These are phyloP conservation scores for Aphrocallistes beatrix DNA, from an alignment of 37 sponge, comb jelly and placozoan species.

Conservation along the genomic window DNA sequence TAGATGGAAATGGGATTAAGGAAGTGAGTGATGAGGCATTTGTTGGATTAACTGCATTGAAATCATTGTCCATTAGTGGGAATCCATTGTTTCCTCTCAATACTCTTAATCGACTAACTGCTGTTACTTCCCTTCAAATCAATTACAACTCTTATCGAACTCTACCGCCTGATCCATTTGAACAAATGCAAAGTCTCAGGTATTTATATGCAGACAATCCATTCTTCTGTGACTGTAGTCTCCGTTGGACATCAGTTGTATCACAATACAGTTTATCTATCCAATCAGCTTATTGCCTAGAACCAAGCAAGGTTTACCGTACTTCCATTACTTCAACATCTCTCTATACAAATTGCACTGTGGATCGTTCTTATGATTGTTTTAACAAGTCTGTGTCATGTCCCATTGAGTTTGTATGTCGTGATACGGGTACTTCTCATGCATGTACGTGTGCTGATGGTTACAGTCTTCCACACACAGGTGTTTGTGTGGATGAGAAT, in stretches of 20 bases:
- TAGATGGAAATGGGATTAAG: neutral
- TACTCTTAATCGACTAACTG: neutral
- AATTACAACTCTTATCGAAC: slow-evolving; percentile 1
- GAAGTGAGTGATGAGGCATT: neutral
- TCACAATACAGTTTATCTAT: slow-evolving; percentile 1
- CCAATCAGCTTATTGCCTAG: slow-evolving; percentile 13
- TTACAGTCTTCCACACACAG: neutral
- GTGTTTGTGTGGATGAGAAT: neutral
- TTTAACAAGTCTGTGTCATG: neutral
- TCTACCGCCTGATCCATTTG: neutral
- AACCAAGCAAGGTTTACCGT: neutral
- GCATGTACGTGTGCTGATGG: slow-evolving; percentile 16
- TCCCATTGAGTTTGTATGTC: neutral
- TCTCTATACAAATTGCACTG: neutral
- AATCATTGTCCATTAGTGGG: neutral
- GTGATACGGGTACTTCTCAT: neutral
- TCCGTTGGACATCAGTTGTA: neutral
- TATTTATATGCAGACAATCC: neutral
- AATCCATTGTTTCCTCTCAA: neutral
- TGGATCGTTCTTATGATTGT: neutral
- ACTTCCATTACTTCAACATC: neutral
- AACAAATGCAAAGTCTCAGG: neutral
- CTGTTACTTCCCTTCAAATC: neutral
- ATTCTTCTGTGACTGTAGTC: slow-evolving; percentile 19
- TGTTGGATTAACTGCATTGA: neutral